Conservation (phyloP, 2,113 vertebrate genomes). For the Laticauda laticaudata region DNA sequence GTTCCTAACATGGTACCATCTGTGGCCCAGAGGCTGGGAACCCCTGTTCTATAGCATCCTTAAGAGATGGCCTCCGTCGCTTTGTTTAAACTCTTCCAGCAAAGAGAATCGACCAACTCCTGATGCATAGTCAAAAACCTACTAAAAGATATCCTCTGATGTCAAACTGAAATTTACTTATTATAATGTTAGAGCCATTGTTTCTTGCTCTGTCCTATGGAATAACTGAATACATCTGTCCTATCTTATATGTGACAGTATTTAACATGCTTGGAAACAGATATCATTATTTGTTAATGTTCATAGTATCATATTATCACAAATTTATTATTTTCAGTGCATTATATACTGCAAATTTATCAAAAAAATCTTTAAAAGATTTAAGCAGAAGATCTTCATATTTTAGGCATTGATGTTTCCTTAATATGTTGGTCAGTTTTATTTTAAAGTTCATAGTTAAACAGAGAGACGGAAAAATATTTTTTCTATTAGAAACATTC, state of each 20-base stretch:
- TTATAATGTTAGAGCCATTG: not conserved
- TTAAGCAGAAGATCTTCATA: not conserved
- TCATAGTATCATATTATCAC: too few relatives aligned
- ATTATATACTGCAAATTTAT: not conserved
- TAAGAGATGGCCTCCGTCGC: not conserved
- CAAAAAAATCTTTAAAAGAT: not conserved
- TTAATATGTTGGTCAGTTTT: not conserved
- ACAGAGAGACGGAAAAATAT: not conserved
- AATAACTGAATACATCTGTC: not conserved
- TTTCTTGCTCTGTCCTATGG: not conserved
- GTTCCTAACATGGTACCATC: too few relatives aligned
- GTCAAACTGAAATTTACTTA: not conserved
- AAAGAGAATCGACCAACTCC: not conserved
- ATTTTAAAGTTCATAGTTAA: not conserved
- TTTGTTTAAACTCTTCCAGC: not conserved
- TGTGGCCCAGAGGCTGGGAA: too few relatives aligned
- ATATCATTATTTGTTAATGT: not conserved
- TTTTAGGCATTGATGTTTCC: not conserved
- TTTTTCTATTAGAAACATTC: too few relatives aligned
- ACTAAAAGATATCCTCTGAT: not conserved
- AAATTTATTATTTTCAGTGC: too few relatives aligned
- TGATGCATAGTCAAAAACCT: not conserved
- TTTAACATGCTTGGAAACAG: not conserved
- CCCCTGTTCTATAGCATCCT: not conserved
- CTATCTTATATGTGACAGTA: not conserved